Percentiles rank a stretch among this genome's conserved stretches.
Conservation (phyloP, 2,888 invertebrate species). For the Leptarthrus brevirostris region DNA sequence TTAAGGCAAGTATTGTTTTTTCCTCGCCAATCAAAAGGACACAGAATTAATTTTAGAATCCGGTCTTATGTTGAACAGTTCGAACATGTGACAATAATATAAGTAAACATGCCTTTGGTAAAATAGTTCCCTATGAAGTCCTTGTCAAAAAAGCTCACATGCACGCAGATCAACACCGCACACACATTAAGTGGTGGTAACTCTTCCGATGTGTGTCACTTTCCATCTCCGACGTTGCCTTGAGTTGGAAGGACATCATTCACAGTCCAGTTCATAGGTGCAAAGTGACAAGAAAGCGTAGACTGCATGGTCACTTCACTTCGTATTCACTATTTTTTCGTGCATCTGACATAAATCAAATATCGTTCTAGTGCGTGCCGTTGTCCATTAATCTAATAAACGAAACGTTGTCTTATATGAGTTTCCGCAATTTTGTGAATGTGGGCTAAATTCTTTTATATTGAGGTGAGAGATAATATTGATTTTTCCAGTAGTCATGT, state of each 20-base stretch:
- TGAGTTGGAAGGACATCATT: neutral
- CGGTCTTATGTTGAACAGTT: too few species aligned
- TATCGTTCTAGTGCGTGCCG: too few species aligned
- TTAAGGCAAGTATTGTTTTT: too few species aligned
- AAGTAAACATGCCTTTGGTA: too few species aligned
- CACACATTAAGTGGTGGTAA: too few species aligned
- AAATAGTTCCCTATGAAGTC: too few species aligned
- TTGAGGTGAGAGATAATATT: conserved; percentile 75
- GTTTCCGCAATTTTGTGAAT: conserved; percentile 77
- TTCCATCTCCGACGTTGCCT: neutral
- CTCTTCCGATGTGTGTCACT: neutral
- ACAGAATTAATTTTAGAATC: too few species aligned
- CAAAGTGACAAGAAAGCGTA: neutral
- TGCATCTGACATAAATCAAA: too few species aligned
- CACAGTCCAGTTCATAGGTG: neutral
- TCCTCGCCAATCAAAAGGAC: too few species aligned
- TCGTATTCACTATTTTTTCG: neutral
- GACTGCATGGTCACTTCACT: neutral
- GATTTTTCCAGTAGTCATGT: conserved; percentile 41
- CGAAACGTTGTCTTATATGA: neutral
- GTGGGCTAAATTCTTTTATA: conserved; percentile 87
- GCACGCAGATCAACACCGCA: too few species aligned
- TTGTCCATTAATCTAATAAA: neutral
- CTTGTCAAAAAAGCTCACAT: too few species aligned
- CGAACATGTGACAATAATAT: too few species aligned